Evolutionary conservation across 2,888 invertebrate genomes (phyloP).

Genomic region (Monopis laevigella): DNA sequence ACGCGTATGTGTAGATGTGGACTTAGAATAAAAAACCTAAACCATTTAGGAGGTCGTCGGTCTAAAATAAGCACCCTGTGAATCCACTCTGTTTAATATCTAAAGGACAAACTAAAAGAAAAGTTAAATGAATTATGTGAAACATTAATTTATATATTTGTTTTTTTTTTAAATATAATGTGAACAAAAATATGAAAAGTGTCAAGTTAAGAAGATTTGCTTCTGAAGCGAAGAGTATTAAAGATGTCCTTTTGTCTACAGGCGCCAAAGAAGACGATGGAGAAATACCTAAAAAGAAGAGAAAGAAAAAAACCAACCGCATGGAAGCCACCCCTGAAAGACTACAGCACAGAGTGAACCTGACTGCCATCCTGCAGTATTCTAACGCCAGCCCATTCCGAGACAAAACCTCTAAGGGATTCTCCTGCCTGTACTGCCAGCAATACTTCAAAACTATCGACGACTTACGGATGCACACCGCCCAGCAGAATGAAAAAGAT

Average conservation of each 20-base stretch:
- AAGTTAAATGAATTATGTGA: too few relatives aligned
- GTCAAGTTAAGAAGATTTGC: too few relatives aligned
- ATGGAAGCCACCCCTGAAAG: slow-evolving; percentile 57
- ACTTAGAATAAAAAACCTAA: too few relatives aligned
- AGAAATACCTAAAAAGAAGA: neutral
- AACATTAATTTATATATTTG: too few relatives aligned
- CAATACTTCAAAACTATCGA: slow-evolving; percentile 44
- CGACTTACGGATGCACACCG: slow-evolving; percentile 42
- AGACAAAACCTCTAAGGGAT: slow-evolving; percentile 52
- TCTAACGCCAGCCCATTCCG: slow-evolving; percentile 59
- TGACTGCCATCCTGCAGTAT: slow-evolving; percentile 53
- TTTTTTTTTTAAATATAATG: too few relatives aligned
- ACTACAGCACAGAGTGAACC: slow-evolving; percentile 56
- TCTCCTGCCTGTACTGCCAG: slow-evolving; percentile 57
- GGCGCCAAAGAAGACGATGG: slow-evolving; percentile 42
- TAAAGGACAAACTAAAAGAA: too few relatives aligned
- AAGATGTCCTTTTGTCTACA: slow-evolving; percentile 60
- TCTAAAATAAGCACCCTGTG: too few relatives aligned
- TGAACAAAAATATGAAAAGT: too few relatives aligned
- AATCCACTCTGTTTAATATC: too few relatives aligned
- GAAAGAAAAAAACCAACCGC: slow-evolving; percentile 46
- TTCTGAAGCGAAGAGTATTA: too few relatives aligned
- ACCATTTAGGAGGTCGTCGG: too few relatives aligned
- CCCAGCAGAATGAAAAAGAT: slow-evolving; percentile 44
- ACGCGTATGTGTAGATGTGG: too few relatives aligned